These are phyloP conservation scores for Cryptosula pallasiana DNA, from an alignment of 2,888 invertebrate species.

Conservation along the genomic window DNA sequence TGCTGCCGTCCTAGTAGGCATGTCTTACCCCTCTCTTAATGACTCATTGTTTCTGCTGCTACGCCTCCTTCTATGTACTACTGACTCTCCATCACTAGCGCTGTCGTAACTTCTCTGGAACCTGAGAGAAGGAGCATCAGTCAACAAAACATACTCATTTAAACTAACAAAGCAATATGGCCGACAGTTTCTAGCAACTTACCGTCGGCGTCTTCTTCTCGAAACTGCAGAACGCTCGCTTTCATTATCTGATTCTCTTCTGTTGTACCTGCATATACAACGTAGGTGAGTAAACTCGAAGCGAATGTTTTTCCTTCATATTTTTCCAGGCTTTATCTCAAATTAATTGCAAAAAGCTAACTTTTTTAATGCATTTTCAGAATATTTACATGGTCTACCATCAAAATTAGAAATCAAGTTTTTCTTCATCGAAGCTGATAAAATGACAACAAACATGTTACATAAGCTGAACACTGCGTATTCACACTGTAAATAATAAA, in stretches of 20 bases:
- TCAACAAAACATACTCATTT: neutral
- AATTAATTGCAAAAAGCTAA: too few species aligned
- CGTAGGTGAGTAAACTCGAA: too few species aligned
- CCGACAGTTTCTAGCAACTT: neutral
- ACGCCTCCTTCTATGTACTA: neutral
- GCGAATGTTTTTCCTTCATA: too few species aligned
- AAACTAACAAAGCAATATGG: too few species aligned
- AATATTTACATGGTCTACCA: too few species aligned
- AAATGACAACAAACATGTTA: too few species aligned
- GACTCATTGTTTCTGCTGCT: neutral
- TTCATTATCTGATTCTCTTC: conserved; percentile 22
- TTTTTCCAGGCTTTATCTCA: too few species aligned
- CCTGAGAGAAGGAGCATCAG: neutral
- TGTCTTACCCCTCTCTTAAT: neutral
- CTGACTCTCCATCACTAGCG: conserved; percentile 8
- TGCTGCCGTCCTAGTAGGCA: neutral
- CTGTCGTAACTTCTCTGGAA: neutral
- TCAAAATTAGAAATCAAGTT: too few species aligned
- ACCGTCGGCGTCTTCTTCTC: conserved; percentile 4
- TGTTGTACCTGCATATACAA: conserved; percentile 12
- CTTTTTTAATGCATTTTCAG: too few species aligned
- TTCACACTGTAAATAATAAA: neutral
- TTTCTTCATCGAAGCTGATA: too few species aligned
- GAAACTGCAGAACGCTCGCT: conserved; percentile 11
- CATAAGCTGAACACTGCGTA: too few species aligned